Conservation (phyloP, 2,113 vertebrate genomes). For the Perca flavescens region DNA sequence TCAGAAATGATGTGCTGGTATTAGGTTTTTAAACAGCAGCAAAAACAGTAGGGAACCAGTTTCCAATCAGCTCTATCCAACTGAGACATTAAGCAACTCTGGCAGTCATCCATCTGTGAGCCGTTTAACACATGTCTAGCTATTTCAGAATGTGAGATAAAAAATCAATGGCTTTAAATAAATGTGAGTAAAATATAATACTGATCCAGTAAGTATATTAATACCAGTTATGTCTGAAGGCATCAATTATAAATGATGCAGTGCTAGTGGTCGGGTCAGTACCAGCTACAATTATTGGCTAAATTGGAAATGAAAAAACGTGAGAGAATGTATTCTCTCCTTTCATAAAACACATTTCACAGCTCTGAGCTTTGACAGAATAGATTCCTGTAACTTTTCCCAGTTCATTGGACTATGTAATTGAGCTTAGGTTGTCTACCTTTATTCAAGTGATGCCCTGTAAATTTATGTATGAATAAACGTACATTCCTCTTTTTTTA, state of each 20-base stretch:
- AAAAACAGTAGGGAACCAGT: conserved; percentile 54
- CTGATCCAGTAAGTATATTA: conserved; percentile 35
- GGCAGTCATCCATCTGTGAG: conserved; percentile 54
- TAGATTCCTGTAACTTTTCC: conserved; percentile 48
- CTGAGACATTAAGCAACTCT: conserved; percentile 48
- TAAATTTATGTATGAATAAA: conserved; percentile 35
- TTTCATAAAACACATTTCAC: conserved; percentile 56
- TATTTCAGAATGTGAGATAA: conserved; percentile 45
- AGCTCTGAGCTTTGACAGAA: conserved; percentile 55
- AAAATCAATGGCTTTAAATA: conserved; percentile 50
- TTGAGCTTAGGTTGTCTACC: conserved; percentile 40
- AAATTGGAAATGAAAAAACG: conserved; percentile 46
- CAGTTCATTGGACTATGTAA: conserved; percentile 61
- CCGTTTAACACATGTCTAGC: conserved; percentile 52
- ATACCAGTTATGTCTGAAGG: conserved; percentile 40
- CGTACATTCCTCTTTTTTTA: conserved; percentile 9
- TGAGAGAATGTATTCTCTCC: conserved; percentile 3
- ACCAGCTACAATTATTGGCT: conserved; percentile 36
- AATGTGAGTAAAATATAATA: conserved; percentile 36
- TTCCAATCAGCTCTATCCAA: conserved; percentile 48
- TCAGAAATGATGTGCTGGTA: conserved; percentile 1
- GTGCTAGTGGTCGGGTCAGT: conserved; percentile 29
- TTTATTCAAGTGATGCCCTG: conserved; percentile 40
- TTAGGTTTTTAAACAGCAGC: conserved; percentile 22
- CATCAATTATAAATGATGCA: conserved; percentile 45